phyloP scores from a whole-genome alignment of 2,797 vertebrate species.

The Anableps anableps region DNA sequence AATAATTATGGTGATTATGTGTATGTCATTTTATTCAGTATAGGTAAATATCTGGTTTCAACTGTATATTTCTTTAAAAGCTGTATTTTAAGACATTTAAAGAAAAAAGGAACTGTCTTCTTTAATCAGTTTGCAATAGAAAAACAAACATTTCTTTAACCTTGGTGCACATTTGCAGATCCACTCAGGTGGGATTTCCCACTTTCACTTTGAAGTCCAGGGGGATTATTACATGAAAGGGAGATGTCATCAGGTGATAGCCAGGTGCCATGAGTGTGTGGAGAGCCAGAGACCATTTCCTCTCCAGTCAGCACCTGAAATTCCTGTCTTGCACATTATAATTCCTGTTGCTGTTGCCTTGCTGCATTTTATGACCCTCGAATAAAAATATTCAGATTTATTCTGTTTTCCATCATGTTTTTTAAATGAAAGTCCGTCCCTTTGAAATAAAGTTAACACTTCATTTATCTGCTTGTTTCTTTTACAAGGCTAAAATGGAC shows the following conservation, averaged over 20 bases:
- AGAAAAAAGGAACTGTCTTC: conserved; percentile 32
- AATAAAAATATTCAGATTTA: background rate
- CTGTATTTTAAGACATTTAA: conserved; percentile 27
- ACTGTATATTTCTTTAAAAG: background rate
- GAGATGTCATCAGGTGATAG: conserved; percentile 71
- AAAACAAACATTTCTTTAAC: conserved; percentile 11
- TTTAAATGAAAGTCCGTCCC: background rate
- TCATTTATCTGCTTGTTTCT: background rate
- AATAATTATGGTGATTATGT: background rate
- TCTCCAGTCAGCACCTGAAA: conserved; percentile 63
- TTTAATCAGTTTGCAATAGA: conserved; percentile 44
- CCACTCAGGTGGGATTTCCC: conserved; percentile 66
- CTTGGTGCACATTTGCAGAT: background rate
- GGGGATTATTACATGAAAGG: conserved; percentile 62
- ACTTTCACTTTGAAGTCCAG: conserved; percentile 74
- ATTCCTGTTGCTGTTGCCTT: background rate
- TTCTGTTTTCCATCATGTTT: background rate
- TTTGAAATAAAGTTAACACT: background rate
- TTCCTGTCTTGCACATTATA: conserved; percentile 21
- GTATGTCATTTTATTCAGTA: background rate
- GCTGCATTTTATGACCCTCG: background rate
- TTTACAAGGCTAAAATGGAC: background rate
- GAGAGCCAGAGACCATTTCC: conserved; percentile 51
- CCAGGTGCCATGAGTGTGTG: conserved; percentile 54
- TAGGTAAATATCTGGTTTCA: background rate